Percentiles rank a stretch among this genome's conserved stretches.
These are phyloP conservation scores for Lasiurus cinereus DNA, from an alignment of 2,113 vertebrate species.

Conservation along the genomic window DNA sequence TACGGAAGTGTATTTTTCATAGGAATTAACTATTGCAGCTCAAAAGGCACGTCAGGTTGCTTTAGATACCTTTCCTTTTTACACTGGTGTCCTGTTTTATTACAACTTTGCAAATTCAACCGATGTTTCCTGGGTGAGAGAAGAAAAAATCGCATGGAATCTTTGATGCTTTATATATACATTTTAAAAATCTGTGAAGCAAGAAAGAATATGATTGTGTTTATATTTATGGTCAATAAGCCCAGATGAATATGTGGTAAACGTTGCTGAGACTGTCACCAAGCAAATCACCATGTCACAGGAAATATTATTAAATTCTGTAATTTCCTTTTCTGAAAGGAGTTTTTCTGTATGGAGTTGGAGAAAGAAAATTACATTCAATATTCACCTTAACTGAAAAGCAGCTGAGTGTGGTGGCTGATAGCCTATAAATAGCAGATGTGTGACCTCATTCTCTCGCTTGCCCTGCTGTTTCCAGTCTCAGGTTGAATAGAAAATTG, in stretches of 20 bases:
- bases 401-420: conserved; percentile 76
- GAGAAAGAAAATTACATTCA: conserved; percentile 82
- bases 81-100: conserved; percentile 48
- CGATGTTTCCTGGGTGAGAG: conserved; percentile 41
- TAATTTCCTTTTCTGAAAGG: conserved; percentile 80
- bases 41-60: background rate
- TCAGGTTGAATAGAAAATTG: conserved; percentile 77
- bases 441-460: conserved; percentile 81
- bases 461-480: conserved; percentile 68
- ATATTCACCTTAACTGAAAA: conserved; percentile 79
- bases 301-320: conserved; percentile 81
- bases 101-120: conserved; percentile 61
- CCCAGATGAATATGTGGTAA: conserved; percentile 64
- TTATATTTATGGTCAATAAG: conserved; percentile 78
- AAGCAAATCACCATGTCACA: conserved; percentile 77
- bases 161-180: conserved; percentile 33
- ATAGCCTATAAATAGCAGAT: conserved; percentile 78
- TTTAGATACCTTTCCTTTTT: background rate
- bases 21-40: conserved; percentile 69
- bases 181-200: background rate
- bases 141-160: background rate
- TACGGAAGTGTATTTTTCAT: conserved; percentile 60
- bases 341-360: conserved; percentile 72
- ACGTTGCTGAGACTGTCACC: conserved; percentile 53
- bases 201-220: conserved; percentile 66